Evolutionary conservation across 2,113 vertebrate genomes (phyloP).

Genomic region (Hoplias malabaricus): DNA sequence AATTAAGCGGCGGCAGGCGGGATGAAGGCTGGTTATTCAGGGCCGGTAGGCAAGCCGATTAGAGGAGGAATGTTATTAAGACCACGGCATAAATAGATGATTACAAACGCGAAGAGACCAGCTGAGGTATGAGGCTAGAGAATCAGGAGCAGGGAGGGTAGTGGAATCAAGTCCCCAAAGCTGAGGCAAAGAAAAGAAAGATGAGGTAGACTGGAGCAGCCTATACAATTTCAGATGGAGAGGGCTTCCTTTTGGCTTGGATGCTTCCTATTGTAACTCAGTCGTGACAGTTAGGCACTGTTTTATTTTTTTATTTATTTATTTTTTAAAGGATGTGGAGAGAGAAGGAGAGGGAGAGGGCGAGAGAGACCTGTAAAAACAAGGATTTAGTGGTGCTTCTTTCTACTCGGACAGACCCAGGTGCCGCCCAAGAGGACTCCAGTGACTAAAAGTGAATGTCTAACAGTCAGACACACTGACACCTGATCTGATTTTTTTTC

Average conservation of each 20-base stretch:
- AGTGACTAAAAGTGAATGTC: constrained; percentile 11
- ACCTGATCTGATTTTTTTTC: constrained; percentile 4
- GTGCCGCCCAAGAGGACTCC: not conserved
- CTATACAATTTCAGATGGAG: not conserved
- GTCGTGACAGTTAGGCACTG: not conserved
- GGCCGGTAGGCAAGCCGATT: constrained; percentile 73
- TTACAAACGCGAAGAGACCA: constrained; percentile 53
- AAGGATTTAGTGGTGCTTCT: not conserved
- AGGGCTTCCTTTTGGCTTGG: not conserved
- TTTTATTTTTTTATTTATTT: too few relatives aligned
- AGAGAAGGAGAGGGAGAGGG: not conserved
- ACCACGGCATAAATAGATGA: constrained; percentile 65
- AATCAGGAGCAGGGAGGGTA: not conserved
- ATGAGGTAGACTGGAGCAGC: not conserved
- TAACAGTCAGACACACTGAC: constrained; percentile 11
- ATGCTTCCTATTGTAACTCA: constrained; percentile 10
- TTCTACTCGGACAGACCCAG: not conserved
- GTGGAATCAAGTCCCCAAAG: constrained; percentile 15
- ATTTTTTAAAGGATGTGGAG: not conserved
- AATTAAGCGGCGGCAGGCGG: constrained; percentile 52
- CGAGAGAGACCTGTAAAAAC: not conserved
- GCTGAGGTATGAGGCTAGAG: constrained; percentile 40
- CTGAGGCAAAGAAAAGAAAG: not conserved
- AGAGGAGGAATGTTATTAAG: constrained; percentile 63
- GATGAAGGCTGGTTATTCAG: constrained; percentile 65